A percentile compares a stretch with the other conserved stretches of the same genome.
These are phyloP conservation scores for Crematogaster levior DNA, from an alignment of 2,888 invertebrate genomes.

Conservation along the genomic window DNA sequence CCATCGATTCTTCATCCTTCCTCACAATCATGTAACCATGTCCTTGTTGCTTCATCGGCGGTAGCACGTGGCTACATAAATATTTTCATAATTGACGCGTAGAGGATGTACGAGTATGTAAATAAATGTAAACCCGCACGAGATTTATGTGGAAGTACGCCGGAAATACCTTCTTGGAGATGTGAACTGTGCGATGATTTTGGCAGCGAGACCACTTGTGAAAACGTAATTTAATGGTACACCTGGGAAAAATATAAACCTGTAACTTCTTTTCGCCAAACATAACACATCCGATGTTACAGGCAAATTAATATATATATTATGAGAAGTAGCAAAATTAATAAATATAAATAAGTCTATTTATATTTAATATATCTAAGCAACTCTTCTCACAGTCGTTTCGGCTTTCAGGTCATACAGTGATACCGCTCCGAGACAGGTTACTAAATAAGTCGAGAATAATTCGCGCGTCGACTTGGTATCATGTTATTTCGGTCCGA, in stretches of 20 bases:
- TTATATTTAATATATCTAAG: no score
- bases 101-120: background rate
- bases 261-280: background rate
- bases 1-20: constrained; percentile 25
- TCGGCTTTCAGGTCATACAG: constrained; percentile 31
- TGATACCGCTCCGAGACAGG: constrained; percentile 14
- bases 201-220: background rate
- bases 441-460: constrained; percentile 34
- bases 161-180: background rate
- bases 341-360: constrained; percentile 10
- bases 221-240: background rate
- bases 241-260: background rate
- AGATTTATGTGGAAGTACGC: background rate
- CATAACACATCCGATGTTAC: background rate
- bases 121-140: background rate
- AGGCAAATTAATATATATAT: background rate
- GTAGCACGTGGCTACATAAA: background rate
- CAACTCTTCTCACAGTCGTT: background rate
- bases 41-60: constrained; percentile 20
- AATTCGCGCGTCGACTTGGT: constrained; percentile 3
- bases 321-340: background rate
- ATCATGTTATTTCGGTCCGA: constrained; percentile 36
- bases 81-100: background rate
- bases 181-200: background rate
- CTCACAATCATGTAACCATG: background rate